Evolutionary conservation across 2,797 vertebrate species (phyloP).

Genomic region (Eospalax fontanierii): DNA sequence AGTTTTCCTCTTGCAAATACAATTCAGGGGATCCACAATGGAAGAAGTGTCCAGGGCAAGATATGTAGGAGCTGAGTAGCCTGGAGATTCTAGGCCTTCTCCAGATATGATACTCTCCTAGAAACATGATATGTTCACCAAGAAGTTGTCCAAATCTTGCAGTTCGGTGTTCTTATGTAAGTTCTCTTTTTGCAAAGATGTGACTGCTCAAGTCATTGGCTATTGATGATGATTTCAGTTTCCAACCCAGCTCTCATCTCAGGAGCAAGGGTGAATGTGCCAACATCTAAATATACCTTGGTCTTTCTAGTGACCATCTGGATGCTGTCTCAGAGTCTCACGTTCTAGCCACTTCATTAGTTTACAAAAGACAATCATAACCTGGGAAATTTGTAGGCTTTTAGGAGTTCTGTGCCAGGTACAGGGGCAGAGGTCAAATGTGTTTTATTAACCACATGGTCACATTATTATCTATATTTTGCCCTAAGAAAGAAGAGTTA

Average conservation of each 20-base stretch:
- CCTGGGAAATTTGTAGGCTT: not conserved
- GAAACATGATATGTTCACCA: rapidly evolving
- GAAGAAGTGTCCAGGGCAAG: no score
- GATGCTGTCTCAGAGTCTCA: not conserved
- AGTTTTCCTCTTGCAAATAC: not conserved
- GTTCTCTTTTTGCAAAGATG: not conserved
- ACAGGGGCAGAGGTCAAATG: not conserved
- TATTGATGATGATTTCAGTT: no score
- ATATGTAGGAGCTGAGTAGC: not conserved
- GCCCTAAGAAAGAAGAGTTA: not conserved
- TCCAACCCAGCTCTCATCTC: not conserved
- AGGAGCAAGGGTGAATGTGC: not conserved
- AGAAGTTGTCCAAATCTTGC: not conserved
- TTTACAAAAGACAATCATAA: not conserved
- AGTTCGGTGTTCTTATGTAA: not conserved
- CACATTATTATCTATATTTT: conserved; percentile 13
- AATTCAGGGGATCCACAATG: no score
- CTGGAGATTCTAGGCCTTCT: no score
- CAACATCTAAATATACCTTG: not conserved
- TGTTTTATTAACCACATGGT: not conserved
- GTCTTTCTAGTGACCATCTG: not conserved
- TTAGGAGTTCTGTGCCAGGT: not conserved
- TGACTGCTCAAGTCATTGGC: not conserved
- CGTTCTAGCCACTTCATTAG: not conserved
- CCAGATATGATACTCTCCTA: not conserved